A percentile compares a stretch with the other conserved stretches of the same genome.
Evolutionary conservation across 2,113 vertebrate genomes (phyloP).

Genomic region (Paramisgurnus dabryanus): DNA sequence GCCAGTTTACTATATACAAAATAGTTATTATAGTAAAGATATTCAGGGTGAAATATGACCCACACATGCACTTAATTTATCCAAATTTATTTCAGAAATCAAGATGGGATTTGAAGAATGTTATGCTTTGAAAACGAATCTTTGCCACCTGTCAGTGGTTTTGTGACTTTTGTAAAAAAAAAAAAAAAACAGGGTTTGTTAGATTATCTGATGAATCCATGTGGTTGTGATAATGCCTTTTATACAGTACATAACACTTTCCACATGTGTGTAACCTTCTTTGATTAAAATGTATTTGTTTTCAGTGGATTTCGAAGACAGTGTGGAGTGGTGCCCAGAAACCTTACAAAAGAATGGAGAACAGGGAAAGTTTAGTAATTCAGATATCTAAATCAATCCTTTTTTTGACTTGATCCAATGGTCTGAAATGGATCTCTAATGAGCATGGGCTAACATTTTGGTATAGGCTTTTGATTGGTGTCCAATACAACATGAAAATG

Average conservation of each 20-base stretch:
- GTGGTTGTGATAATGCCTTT: conserved; percentile 11
- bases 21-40: too few species aligned
- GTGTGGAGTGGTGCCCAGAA: background rate
- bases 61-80: background rate
- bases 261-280: background rate
- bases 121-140: conserved; percentile 6
- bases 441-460: background rate
- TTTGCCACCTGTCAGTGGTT: conserved; percentile 2
- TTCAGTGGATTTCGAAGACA: background rate
- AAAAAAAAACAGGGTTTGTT: background rate
- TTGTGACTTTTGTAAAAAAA: conserved; percentile 5
- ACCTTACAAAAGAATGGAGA: background rate
- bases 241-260: background rate
- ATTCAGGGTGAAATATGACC: background rate
- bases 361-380: background rate
- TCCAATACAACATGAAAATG: background rate
- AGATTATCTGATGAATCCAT: background rate
- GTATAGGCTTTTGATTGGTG: background rate
- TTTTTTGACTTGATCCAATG: background rate
- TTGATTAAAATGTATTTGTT: background rate
- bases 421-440: background rate
- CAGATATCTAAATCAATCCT: background rate
- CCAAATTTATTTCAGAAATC: conserved; percentile 3
- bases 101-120: background rate
- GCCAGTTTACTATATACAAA: too few species aligned